Evolutionary conservation across 1,140 invertebrate genomes (phyloP).

Genomic region (Leucophenga varia): DNA sequence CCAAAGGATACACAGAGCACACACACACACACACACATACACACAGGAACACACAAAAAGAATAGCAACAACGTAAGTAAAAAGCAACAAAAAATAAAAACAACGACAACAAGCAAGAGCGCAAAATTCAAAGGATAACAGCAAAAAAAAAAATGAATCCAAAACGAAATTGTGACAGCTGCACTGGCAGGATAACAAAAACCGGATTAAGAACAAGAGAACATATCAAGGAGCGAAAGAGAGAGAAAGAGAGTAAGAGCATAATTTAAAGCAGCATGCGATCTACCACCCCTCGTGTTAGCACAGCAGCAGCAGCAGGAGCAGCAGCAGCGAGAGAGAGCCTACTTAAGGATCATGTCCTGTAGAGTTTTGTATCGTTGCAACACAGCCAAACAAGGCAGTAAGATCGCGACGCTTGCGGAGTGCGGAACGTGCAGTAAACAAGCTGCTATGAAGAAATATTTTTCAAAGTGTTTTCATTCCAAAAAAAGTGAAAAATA

Average conservation of each 20-base stretch:
- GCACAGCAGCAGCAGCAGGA: slow-evolving; percentile 28
- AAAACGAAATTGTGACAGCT: slow-evolving; percentile 28
- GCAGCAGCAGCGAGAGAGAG: slow-evolving; percentile 25
- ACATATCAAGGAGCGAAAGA: slow-evolving; percentile 1
- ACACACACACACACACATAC: slow-evolving; percentile 12
- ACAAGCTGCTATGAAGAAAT: background rate
- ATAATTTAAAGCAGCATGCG: slow-evolving; percentile 11
- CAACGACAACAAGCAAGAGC: slow-evolving; percentile 39
- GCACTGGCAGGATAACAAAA: slow-evolving; percentile 27
- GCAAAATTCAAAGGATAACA: background rate
- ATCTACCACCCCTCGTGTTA: slow-evolving; percentile 22
- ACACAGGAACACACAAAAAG: slow-evolving; percentile 29
- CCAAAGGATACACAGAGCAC: slow-evolving; percentile 26
- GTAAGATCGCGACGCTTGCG: slow-evolving; percentile 34
- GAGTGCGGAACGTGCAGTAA: slow-evolving; percentile 9
- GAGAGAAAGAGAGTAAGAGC: slow-evolving; percentile 10
- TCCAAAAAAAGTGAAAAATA: background rate
- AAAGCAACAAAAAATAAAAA: no score
- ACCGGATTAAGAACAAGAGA: slow-evolving; percentile 38
- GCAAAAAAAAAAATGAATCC: background rate
- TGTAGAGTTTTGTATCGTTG: slow-evolving; percentile 37
- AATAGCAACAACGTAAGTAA: slow-evolving; percentile 44
- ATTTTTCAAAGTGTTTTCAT: background rate
- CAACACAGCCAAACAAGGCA: slow-evolving; percentile 33
- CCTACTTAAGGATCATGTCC: slow-evolving; percentile 41